Evolutionary conservation across 2,797 vertebrate genomes (phyloP).

Genomic region (Nyctibius grandis): DNA sequence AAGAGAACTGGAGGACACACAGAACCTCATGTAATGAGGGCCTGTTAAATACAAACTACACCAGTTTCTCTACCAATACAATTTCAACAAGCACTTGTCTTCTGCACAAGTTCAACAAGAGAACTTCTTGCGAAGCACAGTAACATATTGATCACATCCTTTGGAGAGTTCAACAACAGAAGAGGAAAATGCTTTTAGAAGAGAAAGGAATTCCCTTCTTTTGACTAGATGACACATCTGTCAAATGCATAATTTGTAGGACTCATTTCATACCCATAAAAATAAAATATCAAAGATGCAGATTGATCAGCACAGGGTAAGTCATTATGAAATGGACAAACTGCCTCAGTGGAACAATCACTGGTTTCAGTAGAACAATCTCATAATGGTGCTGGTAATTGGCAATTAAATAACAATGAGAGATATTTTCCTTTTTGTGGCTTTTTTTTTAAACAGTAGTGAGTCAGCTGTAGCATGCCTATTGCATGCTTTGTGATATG

Average conservation of each 20-base stretch:
- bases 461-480: not conserved
- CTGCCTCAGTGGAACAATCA: not conserved
- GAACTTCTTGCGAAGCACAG: not conserved
- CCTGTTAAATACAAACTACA: not conserved
- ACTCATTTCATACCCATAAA: not conserved
- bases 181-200: not conserved
- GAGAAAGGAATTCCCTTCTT: not conserved
- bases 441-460: not conserved
- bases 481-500: not conserved
- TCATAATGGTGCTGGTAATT: not conserved
- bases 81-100: not conserved
- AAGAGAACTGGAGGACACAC: not conserved
- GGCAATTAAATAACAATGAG: not conserved
- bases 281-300: not conserved
- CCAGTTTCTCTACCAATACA: not conserved
- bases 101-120: not conserved
- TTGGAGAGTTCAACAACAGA: not conserved
- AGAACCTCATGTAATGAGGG: rapidly evolving
- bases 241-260: not conserved
- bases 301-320: not conserved
- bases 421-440: rapidly evolving
- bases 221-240: not conserved
- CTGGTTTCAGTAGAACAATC: not conserved
- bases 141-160: not conserved
- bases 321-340: not conserved